phyloP scores from a whole-genome alignment of 2,888 invertebrate genomes.

The Erpobdella octoculata region DNA sequence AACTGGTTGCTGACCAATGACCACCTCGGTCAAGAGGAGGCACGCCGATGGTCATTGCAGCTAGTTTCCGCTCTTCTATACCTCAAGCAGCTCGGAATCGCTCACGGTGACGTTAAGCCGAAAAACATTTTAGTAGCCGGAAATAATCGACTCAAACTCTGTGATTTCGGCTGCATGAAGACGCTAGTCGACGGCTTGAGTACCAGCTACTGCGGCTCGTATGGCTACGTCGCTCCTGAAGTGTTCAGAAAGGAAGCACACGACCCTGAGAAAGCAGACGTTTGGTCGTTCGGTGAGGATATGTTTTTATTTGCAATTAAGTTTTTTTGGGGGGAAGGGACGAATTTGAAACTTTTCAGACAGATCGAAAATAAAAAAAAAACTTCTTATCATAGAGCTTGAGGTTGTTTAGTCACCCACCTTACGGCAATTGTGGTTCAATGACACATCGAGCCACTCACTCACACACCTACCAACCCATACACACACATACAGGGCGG shows the following conservation, averaged over 20 bases:
- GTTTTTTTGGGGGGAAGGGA: too few relatives aligned
- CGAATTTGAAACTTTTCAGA: too few relatives aligned
- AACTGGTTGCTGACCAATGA: not conserved
- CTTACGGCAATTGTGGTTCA: too few relatives aligned
- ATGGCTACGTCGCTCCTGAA: slow-evolving; percentile 11
- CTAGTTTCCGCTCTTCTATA: not conserved
- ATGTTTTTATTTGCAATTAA: too few relatives aligned
- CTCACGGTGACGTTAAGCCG: slow-evolving; percentile 16
- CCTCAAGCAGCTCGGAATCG: not conserved
- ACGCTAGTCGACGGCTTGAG: not conserved
- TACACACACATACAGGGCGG: too few relatives aligned
- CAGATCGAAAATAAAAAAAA: too few relatives aligned
- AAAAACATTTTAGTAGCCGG: not conserved
- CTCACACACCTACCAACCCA: too few relatives aligned
- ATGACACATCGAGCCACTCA: too few relatives aligned
- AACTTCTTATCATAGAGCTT: too few relatives aligned
- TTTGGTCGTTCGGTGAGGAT: slow-evolving; percentile 10
- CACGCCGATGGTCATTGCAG: not conserved
- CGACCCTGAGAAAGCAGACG: slow-evolving; percentile 15
- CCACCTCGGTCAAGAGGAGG: not conserved
- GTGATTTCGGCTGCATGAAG: slow-evolving; percentile 9
- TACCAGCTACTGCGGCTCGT: slow-evolving; percentile 4
- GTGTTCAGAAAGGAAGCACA: slow-evolving; percentile 12
- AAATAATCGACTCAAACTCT: not conserved
- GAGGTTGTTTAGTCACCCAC: too few relatives aligned